Evolutionary conservation across 2,113 vertebrate genomes (phyloP).

Genomic region (Alethe castanea): DNA sequence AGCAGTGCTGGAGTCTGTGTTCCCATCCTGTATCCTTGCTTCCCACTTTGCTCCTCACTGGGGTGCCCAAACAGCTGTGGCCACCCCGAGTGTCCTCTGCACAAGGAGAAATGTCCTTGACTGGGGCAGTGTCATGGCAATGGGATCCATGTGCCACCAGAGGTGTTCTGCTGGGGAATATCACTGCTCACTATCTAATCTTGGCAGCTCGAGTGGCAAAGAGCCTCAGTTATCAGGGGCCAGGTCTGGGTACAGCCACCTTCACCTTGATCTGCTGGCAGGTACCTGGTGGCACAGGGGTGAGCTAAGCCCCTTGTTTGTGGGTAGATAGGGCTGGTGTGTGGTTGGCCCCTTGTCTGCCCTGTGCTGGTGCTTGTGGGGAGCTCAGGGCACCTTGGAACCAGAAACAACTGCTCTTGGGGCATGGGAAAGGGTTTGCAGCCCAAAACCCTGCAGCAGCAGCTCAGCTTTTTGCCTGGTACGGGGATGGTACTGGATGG

Average conservation of each 20-base stretch:
- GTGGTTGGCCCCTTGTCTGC: neutral
- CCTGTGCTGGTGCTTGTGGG: rapidly evolving
- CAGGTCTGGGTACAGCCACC: neutral
- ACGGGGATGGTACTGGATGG: neutral
- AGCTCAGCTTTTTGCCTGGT: neutral
- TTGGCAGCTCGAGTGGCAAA: neutral
- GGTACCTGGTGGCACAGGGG: neutral
- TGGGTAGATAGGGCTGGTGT: neutral
- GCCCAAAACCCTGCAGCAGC: rapidly evolving
- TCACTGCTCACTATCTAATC: neutral
- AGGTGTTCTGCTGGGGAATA: neutral
- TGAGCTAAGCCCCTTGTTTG: rapidly evolving
- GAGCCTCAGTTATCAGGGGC: neutral
- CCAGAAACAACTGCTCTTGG: neutral
- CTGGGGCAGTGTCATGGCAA: rapidly evolving
- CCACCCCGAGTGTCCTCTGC: rapidly evolving
- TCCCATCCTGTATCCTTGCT: neutral
- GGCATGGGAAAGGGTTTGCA: neutral
- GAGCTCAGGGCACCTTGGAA: neutral
- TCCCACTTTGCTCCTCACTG: neutral
- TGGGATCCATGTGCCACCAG: rapidly evolving
- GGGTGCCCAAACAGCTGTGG: rapidly evolving
- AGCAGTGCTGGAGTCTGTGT: neutral
- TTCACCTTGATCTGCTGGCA: neutral
- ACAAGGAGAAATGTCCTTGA: neutral